Evolutionary conservation across 2,113 vertebrate genomes (phyloP), one percentile per base, ranked within the genome.

Genomic region (Pristiophorus japonicus): DNA sequence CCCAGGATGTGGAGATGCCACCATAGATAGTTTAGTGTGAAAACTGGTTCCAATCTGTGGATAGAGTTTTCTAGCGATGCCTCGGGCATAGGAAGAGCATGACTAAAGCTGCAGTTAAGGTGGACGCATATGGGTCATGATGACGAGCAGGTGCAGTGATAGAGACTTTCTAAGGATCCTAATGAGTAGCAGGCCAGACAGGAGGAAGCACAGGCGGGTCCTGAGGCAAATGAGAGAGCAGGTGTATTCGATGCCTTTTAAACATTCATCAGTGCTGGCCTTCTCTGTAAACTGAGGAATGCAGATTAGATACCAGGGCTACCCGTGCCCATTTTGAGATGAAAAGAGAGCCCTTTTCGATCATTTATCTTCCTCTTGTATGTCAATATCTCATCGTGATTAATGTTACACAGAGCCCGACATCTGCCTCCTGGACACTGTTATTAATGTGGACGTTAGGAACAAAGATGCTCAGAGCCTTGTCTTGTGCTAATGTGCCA

Each of bases 291-390:
- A 96, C 96, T 96, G 96, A 96, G 96, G 96, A 95, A 96, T 96
- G 96, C 96, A 97, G 97, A 97, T 96, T 97, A 97, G 97, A 96
- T 97, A 97, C 97, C 97, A 97, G 97, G 97, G 97, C 96, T 95
- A 91, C 66, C 75, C 96, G 96, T 96, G 95, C 94, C 95, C 96
- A 63, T 59, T 55, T 94, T 95, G 78, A 38, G 95, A 90, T 95
- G 65, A 55, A 95, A 84, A 66, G 95, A 95, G 96, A 95, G 34
- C 30, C 73, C 94, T 95, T 63, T 63, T 78, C 94, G 66, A 87
- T 95, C 96, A 96, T 96, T 97, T 97, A 96, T 63, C 66, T 96
- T 96, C 95, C 92, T 92, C 20, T 59, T 96, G 95, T 95, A 91
- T 59, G 87, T 95, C 95, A 95, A 95, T 95, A 88, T 94, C 95